Evolutionary conservation across 1,140 invertebrate genomes (phyloP).

Genomic region (Hirudo medicinalis): DNA sequence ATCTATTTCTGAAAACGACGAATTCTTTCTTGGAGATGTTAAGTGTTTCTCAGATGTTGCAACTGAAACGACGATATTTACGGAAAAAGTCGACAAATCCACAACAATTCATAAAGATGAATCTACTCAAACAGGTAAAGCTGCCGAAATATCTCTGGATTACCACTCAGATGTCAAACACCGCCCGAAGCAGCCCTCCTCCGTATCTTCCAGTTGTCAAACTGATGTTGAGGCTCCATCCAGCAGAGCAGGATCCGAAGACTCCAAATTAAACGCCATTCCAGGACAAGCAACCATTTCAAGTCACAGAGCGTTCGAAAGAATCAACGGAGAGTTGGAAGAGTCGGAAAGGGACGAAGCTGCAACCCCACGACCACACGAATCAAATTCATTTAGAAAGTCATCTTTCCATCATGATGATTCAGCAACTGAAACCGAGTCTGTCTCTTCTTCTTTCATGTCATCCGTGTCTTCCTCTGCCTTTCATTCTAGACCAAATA

Average conservation of each 20-base stretch:
- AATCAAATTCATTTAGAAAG: not conserved
- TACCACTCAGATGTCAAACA: not conserved
- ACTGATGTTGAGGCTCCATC: not conserved
- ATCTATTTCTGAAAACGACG: not conserved
- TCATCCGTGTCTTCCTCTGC: conserved; percentile 3
- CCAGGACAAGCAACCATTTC: not conserved
- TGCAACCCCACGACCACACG: not conserved
- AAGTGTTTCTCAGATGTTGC: too few species aligned
- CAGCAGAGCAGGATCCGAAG: not conserved
- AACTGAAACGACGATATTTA: too few species aligned
- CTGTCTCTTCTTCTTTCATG: not conserved
- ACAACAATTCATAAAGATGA: conserved; percentile 12
- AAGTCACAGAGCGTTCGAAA: not conserved
- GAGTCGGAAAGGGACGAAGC: not conserved
- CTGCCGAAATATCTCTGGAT: not conserved
- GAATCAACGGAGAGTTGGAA: not conserved
- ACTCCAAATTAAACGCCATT: not conserved
- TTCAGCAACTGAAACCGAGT: conserved; percentile 3
- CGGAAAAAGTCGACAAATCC: conserved; percentile 1
- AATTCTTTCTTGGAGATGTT: not conserved
- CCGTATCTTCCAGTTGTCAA: not conserved
- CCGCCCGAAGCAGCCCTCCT: not conserved
- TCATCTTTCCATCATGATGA: not conserved
- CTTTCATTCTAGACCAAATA: too few species aligned
- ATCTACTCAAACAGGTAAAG: not conserved